Evolutionary conservation across 2,797 vertebrate species (phyloP), one percentile per base, ranked within the genome.

Genomic region (Columba guinea): DNA sequence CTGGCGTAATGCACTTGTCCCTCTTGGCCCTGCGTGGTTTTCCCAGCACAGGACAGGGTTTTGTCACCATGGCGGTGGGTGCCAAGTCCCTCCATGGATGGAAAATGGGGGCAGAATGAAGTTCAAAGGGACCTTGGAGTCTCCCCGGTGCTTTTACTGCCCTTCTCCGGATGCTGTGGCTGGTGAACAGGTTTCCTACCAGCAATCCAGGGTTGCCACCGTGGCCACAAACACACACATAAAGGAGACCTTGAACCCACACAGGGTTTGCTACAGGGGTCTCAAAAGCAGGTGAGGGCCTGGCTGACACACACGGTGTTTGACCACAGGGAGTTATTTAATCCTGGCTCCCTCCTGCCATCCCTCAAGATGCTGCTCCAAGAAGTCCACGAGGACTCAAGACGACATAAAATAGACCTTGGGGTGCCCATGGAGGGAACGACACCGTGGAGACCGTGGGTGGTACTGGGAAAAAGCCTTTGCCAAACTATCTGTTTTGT

Each of bases 381-480:
- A 39, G 56, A 63, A 15, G 44, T 34, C 39, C 51, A 77, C 13
- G 73, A 64, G 73, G 28, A 71, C 49, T 68, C 3, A 15, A 37
- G 55, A 32, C 0, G 8, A 39, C 60, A 79, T 1, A 1, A 83
- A 23, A 32, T 7, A 79, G 49, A 55, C 46, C 44, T 34, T 19
- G 53, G 55, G 64, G 46, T 77, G 69, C 26, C 46, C 55, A 20
- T 9, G n/a, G 46, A 89, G 7, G 24, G n/a, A 65, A 22, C 0
- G 2, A 41, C 69, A 46, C n/a, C 0, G 0, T 1, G 20, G 35
- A 41, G 56, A 11, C 3, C 30, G 17, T 1, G 10, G 24, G 64
- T 30, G 55, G 27, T 4, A 18, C 58, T 60, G 51, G 41, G 28
- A n/a, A 88, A 78, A 90, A 48, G 27, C 39, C 18, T 68, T 73